Evolutionary conservation across 2,888 invertebrate genomes (phyloP).

Genomic region (Loripinus fragilis): DNA sequence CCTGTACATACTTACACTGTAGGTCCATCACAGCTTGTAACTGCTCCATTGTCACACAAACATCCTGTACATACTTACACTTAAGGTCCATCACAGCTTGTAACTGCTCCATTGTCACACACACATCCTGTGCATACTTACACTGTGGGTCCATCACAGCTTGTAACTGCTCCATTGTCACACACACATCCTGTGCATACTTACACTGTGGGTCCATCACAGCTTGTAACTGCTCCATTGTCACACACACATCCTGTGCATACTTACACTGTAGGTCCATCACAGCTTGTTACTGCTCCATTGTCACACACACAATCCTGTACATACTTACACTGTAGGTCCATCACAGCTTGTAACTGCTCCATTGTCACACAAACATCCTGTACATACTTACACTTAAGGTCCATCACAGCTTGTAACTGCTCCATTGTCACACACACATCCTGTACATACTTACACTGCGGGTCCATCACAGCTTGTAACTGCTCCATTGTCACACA

Average conservation of each 20-base stretch:
- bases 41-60: too few relatives aligned
- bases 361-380: too few relatives aligned
- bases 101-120: neutral
- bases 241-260: too few relatives aligned
- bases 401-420: conserved; percentile 26
- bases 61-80: too few relatives aligned
- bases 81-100: conserved; percentile 23
- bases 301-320: too few relatives aligned
- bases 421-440: too few relatives aligned
- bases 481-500: too few relatives aligned
- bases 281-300: conserved; percentile 14
- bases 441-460: too few relatives aligned
- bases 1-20: conserved; percentile 46
- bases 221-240: conserved; percentile 3
- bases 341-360: conserved; percentile 24
- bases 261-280: conserved; percentile 40
- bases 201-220: conserved; percentile 36
- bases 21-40: conserved; percentile 25
- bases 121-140: too few relatives aligned
- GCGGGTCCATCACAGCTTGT: conserved; percentile 24
- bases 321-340: conserved; percentile 38
- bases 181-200: too few relatives aligned
- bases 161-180: neutral
- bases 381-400: conserved; percentile 43
- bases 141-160: conserved; percentile 33